Base-by-base conservation (phyloP, 2,888 invertebrate genomes). In the Phortica okadai region DNA sequence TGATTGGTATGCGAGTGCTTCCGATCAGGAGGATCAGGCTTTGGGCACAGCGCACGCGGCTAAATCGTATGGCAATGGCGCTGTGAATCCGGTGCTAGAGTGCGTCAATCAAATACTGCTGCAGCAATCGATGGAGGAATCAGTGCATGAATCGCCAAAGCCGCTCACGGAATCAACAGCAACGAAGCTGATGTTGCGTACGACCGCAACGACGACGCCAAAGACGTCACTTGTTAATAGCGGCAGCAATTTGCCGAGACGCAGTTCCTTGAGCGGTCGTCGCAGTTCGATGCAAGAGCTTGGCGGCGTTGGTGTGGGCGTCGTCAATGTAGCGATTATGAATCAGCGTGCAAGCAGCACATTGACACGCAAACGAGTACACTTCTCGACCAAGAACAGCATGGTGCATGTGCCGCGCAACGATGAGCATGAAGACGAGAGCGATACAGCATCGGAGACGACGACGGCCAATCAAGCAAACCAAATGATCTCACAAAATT, bases 21-120 rank as follows among this genome's bases (percentile, higher is more conserved):
- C 96, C 87, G 96, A 96, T 88, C 95, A 94, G 66, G 96, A 96
- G 88, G 95, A 95, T 82, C 83, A 83, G 74, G 79, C 82, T 0
- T 82, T 81, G 59, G 84, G 82, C 77, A 84, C 80, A 59, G 78
- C 87, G 0, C 80, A 86, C 5, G 78, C 79, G 0, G 66, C 84
- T 11, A 91, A 91, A 67, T 82, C 90, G 0, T 92, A 91, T 77
- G 89, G 89, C 0, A 89, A 94, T 79, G 94, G 94, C 76, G 93
- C 94, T 33, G 96, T 96, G 82, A 97, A 96, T 91, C 96, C 96
- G 1, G 96, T 97, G 7, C 91, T 97, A 73, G 96, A 97, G 90
- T 96, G 96, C 88, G 96, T 97, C 81, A 96, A 96, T 92, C 96
- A 92, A 91, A 97, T 97, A 83, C 92, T 97, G 58, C 91, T 97